Base-by-base conservation (phyloP, 2,888 invertebrate genomes). In the Drosophila mettleri region DNA sequence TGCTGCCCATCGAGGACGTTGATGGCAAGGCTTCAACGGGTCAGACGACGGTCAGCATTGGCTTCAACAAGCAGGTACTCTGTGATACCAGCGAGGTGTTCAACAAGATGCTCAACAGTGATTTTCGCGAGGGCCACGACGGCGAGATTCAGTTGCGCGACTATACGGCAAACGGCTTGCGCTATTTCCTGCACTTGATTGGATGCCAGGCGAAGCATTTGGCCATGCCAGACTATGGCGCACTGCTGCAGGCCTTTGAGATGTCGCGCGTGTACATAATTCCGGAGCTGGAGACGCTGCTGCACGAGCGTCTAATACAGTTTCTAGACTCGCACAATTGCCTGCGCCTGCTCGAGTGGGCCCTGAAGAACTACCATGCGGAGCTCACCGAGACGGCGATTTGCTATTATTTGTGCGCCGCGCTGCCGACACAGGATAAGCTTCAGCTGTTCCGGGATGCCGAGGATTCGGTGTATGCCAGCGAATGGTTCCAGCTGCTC, bases 401-500 rank as follows among this genome's bases (percentile, higher is more conserved):
- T n/a, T 91, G 90, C 55, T 92, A 88, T 66, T 92, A 91, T 79
- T 77, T 92, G 48, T 91, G 90, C 69, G 86, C 92, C 22, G 46
- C 85, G 22, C 77, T 92, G 38, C 68, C 86, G 8, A 75, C 87
- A 0, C 75, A 82, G 18, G 87, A 87, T 16, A 93, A 92, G 72
- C 83, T 91, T 4, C 68, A 89, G 34, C 75, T 93, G 22, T 93
- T 90, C 63, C 87, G 89, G n/a, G 81, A 86, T 12, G 92, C 92
- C 16, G 91, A 92, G 60, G 86, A 90, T 46, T 92, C 92, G 0
- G 77, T 85, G 22, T 92, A 88, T 68, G 90, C 91, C 8, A 88
- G 86, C 22, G 91, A 92, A 71, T 93, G 92, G 93, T 90, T 91
- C 70, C 90, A 92, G 80, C 88, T 92, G 84, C 90, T 92, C 27